These are phyloP conservation scores for Pinctada fucata DNA, from an alignment of 2,888 invertebrate genomes.

Conservation along the genomic window DNA sequence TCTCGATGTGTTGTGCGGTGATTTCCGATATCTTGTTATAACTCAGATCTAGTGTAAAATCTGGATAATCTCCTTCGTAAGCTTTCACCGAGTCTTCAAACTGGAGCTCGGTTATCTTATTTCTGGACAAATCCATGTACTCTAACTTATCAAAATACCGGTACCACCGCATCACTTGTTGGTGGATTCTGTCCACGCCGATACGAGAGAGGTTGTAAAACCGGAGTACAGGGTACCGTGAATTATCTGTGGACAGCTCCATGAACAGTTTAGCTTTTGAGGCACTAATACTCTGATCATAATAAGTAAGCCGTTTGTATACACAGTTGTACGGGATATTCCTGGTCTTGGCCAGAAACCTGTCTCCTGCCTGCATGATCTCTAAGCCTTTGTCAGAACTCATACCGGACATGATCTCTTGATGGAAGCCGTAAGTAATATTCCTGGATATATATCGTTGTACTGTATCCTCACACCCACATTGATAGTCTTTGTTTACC, in stretches of 20 bases:
- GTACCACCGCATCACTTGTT: slow-evolving; percentile 47
- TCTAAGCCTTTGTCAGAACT: slow-evolving; percentile 6
- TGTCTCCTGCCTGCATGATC: slow-evolving; percentile 35
- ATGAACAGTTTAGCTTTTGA: slow-evolving; percentile 50
- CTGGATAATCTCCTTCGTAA: slow-evolving; percentile 30
- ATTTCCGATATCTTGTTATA: slow-evolving; percentile 58
- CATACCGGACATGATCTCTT: slow-evolving; percentile 17
- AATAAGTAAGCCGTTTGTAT: slow-evolving; percentile 42
- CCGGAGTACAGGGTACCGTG: slow-evolving; percentile 51
- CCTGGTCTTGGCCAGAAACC: slow-evolving; percentile 41
- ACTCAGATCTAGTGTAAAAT: slow-evolving; percentile 50
- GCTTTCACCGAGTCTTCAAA: slow-evolving; percentile 46
- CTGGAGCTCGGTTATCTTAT: slow-evolving; percentile 53
- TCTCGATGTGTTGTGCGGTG: slow-evolving; percentile 45
- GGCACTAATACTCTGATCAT: slow-evolving; percentile 52
- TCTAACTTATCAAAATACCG: slow-evolving; percentile 55
- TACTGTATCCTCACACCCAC: slow-evolving; percentile 51
- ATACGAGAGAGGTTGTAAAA: slow-evolving; percentile 45
- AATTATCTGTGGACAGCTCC: slow-evolving; percentile 47
- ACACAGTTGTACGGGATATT: slow-evolving; percentile 45
- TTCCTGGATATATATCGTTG: slow-evolving; percentile 40
- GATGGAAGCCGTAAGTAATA: slow-evolving; percentile 39
- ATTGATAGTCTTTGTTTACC: slow-evolving; percentile 45
- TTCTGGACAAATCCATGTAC: slow-evolving; percentile 57
- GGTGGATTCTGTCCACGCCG: slow-evolving; percentile 3